These are phyloP conservation scores for Drosophila paranaensis DNA, from an alignment of 2,888 invertebrate species.

Conservation along the genomic window DNA sequence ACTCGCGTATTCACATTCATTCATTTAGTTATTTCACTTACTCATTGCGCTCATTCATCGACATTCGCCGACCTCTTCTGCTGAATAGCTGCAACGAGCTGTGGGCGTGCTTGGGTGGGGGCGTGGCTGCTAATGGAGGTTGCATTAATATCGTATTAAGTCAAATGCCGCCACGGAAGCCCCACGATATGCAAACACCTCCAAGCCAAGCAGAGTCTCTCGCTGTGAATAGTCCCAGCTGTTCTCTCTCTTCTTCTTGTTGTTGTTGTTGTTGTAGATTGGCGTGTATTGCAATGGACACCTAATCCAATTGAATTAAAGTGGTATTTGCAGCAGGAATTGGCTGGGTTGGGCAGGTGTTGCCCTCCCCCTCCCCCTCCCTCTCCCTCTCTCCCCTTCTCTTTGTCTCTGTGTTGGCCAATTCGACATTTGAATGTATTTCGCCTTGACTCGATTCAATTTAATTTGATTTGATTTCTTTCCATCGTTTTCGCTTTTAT, in stretches of 20 bases:
- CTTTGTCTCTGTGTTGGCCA: conserved; percentile 20
- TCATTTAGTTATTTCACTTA: conserved; percentile 28
- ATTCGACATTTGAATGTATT: conserved; percentile 65
- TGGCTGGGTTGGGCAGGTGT: conserved; percentile 41
- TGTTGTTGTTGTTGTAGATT: conserved; percentile 8
- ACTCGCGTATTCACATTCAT: conserved; percentile 31
- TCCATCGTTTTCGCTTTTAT: conserved; percentile 37
- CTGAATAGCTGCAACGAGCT: conserved; percentile 44
- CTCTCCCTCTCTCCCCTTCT: conserved; percentile 11
- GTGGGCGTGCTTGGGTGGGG: not conserved
- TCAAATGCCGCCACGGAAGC: conserved; percentile 61
- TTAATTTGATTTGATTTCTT: conserved; percentile 64
- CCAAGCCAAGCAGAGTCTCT: not conserved
- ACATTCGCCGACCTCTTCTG: conserved; percentile 15
- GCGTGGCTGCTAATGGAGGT: conserved; percentile 23
- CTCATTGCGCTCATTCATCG: conserved; percentile 17
- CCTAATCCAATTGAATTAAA: conserved; percentile 77
- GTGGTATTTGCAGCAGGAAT: conserved; percentile 43
- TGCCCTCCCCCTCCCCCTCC: conserved; percentile 3
- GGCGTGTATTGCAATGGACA: conserved; percentile 53
- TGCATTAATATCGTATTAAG: conserved; percentile 70
- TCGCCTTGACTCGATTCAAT: conserved; percentile 58
- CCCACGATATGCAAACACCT: conserved; percentile 38
- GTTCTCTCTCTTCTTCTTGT: conserved; percentile 6
- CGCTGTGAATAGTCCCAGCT: conserved; percentile 23